Evolutionary conservation across 2,113 vertebrate species (phyloP).

Genomic region (Loxodonta africana): DNA sequence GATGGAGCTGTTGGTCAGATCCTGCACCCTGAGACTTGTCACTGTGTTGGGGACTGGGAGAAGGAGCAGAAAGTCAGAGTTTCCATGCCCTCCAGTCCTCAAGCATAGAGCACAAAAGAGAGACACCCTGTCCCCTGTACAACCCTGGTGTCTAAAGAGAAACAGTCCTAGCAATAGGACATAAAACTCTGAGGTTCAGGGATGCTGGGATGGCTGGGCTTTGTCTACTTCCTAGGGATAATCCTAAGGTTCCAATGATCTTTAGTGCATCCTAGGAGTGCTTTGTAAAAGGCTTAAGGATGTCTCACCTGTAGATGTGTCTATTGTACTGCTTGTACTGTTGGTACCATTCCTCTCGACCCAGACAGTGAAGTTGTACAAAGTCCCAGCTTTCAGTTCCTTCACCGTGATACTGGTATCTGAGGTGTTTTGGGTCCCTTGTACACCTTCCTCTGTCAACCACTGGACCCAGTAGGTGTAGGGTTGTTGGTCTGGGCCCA

Average conservation of each 20-base stretch:
- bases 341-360: neutral
- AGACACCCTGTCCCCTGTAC: no score
- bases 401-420: neutral
- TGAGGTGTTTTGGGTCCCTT: neutral
- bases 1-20: conserved; percentile 37
- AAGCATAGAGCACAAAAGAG: neutral
- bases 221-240: neutral
- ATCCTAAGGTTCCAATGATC: neutral
- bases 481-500: fast-evolving
- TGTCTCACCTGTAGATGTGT: neutral
- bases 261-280: neutral
- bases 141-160: neutral
- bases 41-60: conserved; percentile 5
- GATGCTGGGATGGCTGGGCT: no score
- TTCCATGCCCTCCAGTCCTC: neutral
- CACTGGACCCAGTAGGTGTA: conserved; percentile 31
- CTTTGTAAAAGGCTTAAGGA: neutral
- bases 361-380: neutral
- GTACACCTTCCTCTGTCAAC: fast-evolving
- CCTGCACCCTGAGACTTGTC: fast-evolving
- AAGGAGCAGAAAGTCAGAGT: neutral
- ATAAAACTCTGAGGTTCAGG: neutral
- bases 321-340: neutral
- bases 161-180: neutral
- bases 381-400: neutral